These are phyloP conservation scores for Nothura maculosa DNA, from an alignment of 2,797 vertebrate species.

Conservation along the genomic window DNA sequence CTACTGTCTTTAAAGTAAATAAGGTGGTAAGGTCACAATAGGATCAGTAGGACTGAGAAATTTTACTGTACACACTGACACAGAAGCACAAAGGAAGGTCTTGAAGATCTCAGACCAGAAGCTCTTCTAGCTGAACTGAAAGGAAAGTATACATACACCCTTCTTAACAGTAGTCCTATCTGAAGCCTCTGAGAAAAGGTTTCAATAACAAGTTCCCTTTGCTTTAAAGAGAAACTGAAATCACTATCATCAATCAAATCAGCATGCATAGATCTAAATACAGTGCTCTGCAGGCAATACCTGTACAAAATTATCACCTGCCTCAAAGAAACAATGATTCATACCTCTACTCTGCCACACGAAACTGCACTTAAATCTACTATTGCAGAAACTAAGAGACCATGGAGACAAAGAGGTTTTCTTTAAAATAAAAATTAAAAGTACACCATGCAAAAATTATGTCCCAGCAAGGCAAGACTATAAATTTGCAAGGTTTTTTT, in stretches of 20 bases:
- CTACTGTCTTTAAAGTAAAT: neutral
- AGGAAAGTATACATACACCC: neutral
- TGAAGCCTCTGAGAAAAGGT: neutral
- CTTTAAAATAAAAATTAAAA: neutral
- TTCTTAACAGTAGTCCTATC: neutral
- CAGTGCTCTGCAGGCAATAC: neutral
- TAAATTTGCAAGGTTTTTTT: neutral
- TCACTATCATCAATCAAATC: conserved; percentile 31
- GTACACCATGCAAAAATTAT: neutral
- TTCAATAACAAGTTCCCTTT: neutral
- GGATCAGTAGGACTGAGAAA: neutral
- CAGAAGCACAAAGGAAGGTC: neutral
- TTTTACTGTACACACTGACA: neutral
- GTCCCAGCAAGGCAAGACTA: neutral
- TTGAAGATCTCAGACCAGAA: neutral
- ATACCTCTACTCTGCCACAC: neutral
- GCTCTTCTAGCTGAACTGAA: neutral
- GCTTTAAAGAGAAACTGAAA: conserved; percentile 32
- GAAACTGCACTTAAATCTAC: neutral
- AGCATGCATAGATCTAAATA: neutral
- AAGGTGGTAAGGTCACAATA: neutral
- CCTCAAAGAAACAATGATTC: neutral
- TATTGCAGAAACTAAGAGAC: neutral
- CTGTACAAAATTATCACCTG: neutral
- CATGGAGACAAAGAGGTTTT: neutral